Base-by-base conservation (phyloP, 2,113 vertebrate genomes). In the Seriola aureovittata region DNA sequence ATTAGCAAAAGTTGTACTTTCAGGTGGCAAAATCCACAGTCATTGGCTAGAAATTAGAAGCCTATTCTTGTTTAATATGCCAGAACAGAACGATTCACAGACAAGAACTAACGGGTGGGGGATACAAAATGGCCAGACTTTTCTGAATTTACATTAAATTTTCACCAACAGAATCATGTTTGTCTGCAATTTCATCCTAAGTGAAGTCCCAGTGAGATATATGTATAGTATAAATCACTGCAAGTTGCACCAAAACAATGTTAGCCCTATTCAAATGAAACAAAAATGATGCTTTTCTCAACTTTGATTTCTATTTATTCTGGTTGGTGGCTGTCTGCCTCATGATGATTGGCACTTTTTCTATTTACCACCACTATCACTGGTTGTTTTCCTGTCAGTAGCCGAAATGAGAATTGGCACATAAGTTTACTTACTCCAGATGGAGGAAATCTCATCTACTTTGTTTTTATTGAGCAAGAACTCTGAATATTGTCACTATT, bases 361-460 rank as follows among this genome's bases (percentile, higher is more conserved):
- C 71, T 85, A 36, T 84, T 84, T 78, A 50, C 82, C 60, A 34
- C 23, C 50, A 50, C 57, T 21, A 29, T 79, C 62, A 14, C 60
- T 59, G 65, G 36, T 32, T 77, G 77, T 69, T 81, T 71, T 71
- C 44, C 52, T 79, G 55, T 72, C 76, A 57, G 71, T 4, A 36
- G 71, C 70, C 29, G 23, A 85, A 73, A 87, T 57, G 68, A 80
- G 38, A 74, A 74, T 23, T 79, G 71, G 63, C 52, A 59, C 57
- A n/a, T 19, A 5, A 40, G 58, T 79, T 76, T 71, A 16, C 83
- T 65, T 75, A 71, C 44, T 38, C 78, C 87, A 87, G 87, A 85
- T 73, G 80, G 80, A 78, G 66, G 69, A 84, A 88, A 83, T 84
- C 80, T 87, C 88, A 34, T 59, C 60, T 66, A 72, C 73, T 80